A percentile compares a stretch with the other conserved stretches of the same genome.
These are phyloP conservation scores for Fistularia tabacaria DNA, from an alignment of 2,797 vertebrate species.

Conservation along the genomic window DNA sequence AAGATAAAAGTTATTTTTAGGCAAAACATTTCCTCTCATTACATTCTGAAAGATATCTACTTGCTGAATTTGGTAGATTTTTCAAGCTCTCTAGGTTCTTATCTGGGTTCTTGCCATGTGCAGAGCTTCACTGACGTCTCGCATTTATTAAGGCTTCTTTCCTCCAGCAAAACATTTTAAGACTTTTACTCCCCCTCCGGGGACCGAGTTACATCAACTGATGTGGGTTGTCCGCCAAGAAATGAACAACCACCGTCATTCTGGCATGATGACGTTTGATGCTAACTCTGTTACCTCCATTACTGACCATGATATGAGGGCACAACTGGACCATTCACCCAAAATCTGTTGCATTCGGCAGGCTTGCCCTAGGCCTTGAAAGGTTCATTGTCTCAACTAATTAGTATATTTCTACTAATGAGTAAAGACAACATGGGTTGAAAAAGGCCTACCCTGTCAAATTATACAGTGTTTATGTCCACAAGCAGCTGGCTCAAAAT, in stretches of 20 bases:
- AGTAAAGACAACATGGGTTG: slow-evolving; percentile 10
- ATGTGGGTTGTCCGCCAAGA: slow-evolving; percentile 27
- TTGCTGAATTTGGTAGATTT: slow-evolving; percentile 28
- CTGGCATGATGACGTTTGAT: slow-evolving; percentile 40
- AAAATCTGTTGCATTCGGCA: slow-evolving; percentile 37
- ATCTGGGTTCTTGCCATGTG: slow-evolving; percentile 9
- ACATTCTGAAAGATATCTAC: slow-evolving; percentile 17
- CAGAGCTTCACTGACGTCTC: slow-evolving; percentile 7
- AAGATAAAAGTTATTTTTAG: slow-evolving; percentile 1
- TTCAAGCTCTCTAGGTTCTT: slow-evolving; percentile 15
- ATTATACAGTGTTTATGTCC: no score
- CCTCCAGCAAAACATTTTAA: slow-evolving; percentile 19
- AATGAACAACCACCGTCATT: not conserved
- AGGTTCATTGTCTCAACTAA: slow-evolving; percentile 46
- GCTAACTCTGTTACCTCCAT: slow-evolving; percentile 12
- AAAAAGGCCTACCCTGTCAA: slow-evolving; percentile 4
- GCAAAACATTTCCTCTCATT: slow-evolving; percentile 2
- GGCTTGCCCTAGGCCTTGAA: slow-evolving; percentile 8
- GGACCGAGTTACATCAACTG: slow-evolving; percentile 8
- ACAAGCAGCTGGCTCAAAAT: no score
- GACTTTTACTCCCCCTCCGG: slow-evolving; percentile 17
- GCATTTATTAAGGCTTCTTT: slow-evolving; percentile 16
- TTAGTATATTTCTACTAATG: slow-evolving; percentile 26
- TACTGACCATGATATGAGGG: not conserved
- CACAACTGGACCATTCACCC: slow-evolving; percentile 26